Evolutionary conservation across 2,113 vertebrate genomes (phyloP).

Genomic region (Alligator mississippiensis): DNA sequence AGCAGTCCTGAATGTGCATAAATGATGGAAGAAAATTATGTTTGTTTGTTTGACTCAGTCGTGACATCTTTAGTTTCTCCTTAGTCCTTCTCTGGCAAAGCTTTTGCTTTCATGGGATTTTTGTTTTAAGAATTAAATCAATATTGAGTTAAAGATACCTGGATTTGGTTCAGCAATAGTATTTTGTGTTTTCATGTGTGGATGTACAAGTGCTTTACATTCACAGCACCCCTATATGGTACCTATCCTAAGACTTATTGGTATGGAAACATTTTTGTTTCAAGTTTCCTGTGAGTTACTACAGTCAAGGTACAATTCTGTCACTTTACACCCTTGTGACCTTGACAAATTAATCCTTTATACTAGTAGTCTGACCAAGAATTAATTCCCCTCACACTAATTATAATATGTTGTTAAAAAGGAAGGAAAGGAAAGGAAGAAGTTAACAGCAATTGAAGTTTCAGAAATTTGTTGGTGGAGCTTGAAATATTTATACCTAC

Average conservation of each 20-base stretch:
- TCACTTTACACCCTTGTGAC: not conserved
- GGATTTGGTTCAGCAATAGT: not conserved
- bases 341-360: conserved; percentile 14
- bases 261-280: not conserved
- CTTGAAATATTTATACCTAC: conserved; percentile 6
- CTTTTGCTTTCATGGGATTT: not conserved
- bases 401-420: not conserved
- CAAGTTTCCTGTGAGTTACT: not conserved
- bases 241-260: not conserved
- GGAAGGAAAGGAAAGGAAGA: not conserved
- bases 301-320: conserved; percentile 18
- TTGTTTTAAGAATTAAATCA: not conserved
- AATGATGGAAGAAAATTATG: accelerated
- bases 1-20: not conserved
- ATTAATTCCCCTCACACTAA: not conserved
- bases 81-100: not conserved
- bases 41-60: accelerated
- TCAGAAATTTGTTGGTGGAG: not conserved
- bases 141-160: not conserved
- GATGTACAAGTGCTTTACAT: conserved; percentile 5
- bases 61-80: not conserved
- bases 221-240: not conserved
- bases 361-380: not conserved
- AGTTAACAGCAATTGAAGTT: conserved; percentile 40
- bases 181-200: not conserved